Base-by-base conservation (phyloP, 1,140 invertebrate genomes). In the Eubasilissa regina region DNA sequence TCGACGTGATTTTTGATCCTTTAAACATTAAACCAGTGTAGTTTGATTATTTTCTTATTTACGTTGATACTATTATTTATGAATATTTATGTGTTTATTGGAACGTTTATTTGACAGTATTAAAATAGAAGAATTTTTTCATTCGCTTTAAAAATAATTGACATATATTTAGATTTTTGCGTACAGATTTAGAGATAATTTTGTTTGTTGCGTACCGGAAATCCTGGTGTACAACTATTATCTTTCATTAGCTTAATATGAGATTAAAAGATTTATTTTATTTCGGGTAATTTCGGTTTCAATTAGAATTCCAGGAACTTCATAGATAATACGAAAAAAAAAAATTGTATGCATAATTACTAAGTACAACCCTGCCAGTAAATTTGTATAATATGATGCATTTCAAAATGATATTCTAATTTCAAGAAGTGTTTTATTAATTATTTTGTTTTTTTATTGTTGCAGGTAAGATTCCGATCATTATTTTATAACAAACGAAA, bases 381-480 rank as follows among this genome's bases (percentile, higher is more conserved):
- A 3, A 51, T 13, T 35, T 6, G 25, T 35, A 6, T n/a, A n/a
- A n/a, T 6, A 6, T 35, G 25, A 35, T 35, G 1, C 25, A 35
- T 6, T 35, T 35, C 25, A 35, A 35, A 1, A 35, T 35, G 6
- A 3, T 35, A 35, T 6, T 35, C 25, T 35, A 35, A 3, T 35
- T 51, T 51, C n/a, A n/a, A n/a, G n/a, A n/a, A n/a, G n/a, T n/a
- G n/a, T 51, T 51, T 51, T 13, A 25, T 21, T 64, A 43, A 64
- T 44, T 62, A 15, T 19, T 58, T 15, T 58, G 21, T 58, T 58
- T 58, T 58, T 21, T 58, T 11, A 19, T 58, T 58, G 55, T 58
- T 58, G 12, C 55, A 58, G 55, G 55, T 58, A 58, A 58, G 55
- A 4, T 19, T n/a, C 21, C 17, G 11, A 9, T 58, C 55, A 58